Evolutionary conservation across 2,113 vertebrate genomes (phyloP), one percentile per base, ranked within the genome.

Genomic region (Spilogale gracilis): DNA sequence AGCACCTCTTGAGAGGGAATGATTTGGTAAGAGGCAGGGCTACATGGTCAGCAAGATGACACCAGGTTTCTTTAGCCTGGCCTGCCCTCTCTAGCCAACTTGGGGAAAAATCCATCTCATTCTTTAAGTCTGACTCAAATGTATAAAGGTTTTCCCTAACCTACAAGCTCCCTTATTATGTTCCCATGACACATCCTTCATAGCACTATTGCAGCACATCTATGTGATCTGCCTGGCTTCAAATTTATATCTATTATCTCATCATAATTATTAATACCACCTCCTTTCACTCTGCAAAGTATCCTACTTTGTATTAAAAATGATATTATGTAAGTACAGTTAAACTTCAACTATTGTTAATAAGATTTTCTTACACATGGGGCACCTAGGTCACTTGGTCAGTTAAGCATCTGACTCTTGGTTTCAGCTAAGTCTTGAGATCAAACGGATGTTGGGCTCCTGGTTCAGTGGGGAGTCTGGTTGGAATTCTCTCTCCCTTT

Each of bases 111-210:
- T 25, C 45, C 27, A 25, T 89, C 25, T 67, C 67, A 61, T 56
- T 91, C 48, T 73, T 78, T 9, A 85, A 85, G 16, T 58, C 67
- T 94, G 27, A 30, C n/a, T 97, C 81, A 96, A 87, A 30, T 4
- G 14, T 56, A 17, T 63, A 74, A 93, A 86, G 21, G 25, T 87
- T 81, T 80, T 54, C 50, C 25, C n/a, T 83, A 83, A 76, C 20
- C 60, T 91, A 94, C 23, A 88, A 87, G 50, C 32, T 27, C 74
- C 30, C 21, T 38, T 88, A 43, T 93, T n/a, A 48, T 30, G 32
- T 38, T 87, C 43, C 76, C 52, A 90, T 80, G 43, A 82, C 43
- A 73, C 14, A 38, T 30, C 74, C 38, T 60, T 91, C 86, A 86
- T 25, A 92, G 5, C 2, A 18, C 10, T 48, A 27, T 21, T 20